Evolutionary conservation across 53 echinoderm and acorn worm species (phyloP).

Genomic region (Paelopatides confundens): DNA sequence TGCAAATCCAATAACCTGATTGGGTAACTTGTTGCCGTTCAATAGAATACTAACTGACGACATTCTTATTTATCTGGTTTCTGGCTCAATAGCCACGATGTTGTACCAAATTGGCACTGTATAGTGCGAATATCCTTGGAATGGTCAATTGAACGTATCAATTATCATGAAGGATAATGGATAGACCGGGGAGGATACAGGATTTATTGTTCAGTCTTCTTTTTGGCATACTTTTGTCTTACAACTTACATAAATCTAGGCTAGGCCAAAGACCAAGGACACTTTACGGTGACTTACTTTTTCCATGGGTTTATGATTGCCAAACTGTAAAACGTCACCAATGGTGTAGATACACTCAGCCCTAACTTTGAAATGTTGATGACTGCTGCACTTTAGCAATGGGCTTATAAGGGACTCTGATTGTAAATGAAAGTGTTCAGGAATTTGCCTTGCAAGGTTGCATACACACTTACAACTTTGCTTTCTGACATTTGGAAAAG

Average conservation of each 20-base stretch:
- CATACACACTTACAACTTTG: conserved; percentile 92
- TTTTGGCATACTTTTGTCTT: neutral
- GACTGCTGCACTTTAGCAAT: conserved; percentile 83
- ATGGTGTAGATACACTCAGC: conserved; percentile 83
- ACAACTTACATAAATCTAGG: neutral
- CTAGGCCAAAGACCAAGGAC: neutral
- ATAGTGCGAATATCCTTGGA: no score
- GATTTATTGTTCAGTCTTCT: neutral
- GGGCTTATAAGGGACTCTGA: conserved; percentile 88
- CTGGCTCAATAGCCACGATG: no score
- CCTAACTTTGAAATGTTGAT: conserved; percentile 95
- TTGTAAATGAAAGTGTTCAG: conserved; percentile 97
- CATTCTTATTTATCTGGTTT: no score
- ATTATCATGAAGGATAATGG: no score
- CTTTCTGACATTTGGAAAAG: conserved; percentile 89
- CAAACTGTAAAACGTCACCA: conserved; percentile 93
- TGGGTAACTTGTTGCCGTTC: no score
- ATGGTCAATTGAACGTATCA: no score
- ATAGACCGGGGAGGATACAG: neutral
- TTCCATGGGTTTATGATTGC: conserved; percentile 97
- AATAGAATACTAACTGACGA: no score
- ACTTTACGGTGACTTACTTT: conserved; percentile 45
- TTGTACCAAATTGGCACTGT: no score
- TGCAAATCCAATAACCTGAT: no score
- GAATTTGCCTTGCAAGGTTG: conserved; percentile 84